These are phyloP conservation scores for Blera fallax DNA, from an alignment of 2,888 invertebrate genomes.

Conservation along the genomic window DNA sequence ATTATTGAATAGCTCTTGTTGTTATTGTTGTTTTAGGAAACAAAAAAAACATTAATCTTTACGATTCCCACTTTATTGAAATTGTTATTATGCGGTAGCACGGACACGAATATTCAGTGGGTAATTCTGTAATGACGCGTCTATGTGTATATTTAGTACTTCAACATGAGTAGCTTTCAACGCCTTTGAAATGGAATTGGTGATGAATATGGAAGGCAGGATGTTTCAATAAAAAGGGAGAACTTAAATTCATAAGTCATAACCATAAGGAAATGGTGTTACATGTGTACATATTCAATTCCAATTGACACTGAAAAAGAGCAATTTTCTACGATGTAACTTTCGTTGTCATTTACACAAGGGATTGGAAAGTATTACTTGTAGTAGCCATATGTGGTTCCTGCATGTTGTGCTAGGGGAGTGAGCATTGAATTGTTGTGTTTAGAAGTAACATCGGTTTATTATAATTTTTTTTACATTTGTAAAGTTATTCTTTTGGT, in stretches of 20 bases:
- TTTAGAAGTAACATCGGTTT: too few species aligned
- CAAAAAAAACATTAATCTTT: neutral
- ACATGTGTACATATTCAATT: neutral
- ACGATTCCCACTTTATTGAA: neutral
- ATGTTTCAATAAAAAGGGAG: too few species aligned
- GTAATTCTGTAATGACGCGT: neutral
- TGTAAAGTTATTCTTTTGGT: too few species aligned
- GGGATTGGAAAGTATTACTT: neutral
- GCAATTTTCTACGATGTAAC: neutral
- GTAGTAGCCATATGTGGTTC: neutral
- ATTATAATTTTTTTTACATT: too few species aligned
- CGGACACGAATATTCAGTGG: neutral
- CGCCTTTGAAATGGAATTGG: neutral
- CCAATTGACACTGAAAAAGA: neutral
- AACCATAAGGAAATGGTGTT: neutral
- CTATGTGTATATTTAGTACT: neutral
- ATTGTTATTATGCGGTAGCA: slow-evolving; percentile 6
- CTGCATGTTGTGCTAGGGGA: too few species aligned
- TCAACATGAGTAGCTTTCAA: neutral
- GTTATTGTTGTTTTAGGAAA: neutral
- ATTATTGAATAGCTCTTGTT: slow-evolving; percentile 14
- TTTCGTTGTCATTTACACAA: neutral
- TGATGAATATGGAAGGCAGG: neutral
- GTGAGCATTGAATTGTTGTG: too few species aligned
- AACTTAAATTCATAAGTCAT: neutral